phyloP scores from a whole-genome alignment of 64 coral and sea anemone species.

The Acropora yongei region DNA sequence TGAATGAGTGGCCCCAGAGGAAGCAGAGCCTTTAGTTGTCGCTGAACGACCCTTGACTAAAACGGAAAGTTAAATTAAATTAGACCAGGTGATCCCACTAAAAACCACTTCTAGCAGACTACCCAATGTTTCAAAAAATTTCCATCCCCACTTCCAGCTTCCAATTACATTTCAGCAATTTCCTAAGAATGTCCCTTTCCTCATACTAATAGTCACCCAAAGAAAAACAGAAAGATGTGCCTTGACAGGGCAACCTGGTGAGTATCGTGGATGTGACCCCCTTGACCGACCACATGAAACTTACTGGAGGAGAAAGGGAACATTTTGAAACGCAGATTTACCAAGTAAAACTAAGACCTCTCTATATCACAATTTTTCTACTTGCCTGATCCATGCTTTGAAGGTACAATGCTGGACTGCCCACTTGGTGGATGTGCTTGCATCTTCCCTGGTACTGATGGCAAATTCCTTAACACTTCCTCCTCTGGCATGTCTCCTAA shows the following conservation, averaged over 20 bases:
- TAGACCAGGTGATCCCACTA: neutral
- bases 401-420: slow-evolving; percentile 34
- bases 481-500: slow-evolving; percentile 61
- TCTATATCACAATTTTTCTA: neutral
- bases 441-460: slow-evolving; percentile 38
- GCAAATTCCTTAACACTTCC: slow-evolving; percentile 42
- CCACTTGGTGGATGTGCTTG: slow-evolving; percentile 37
- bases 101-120: neutral
- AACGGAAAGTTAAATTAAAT: neutral
- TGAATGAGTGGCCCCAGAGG: slow-evolving; percentile 56
- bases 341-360: too few relatives aligned
- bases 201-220: too few relatives aligned
- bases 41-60: slow-evolving; percentile 59
- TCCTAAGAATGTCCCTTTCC: too few relatives aligned
- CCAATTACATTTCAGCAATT: too few relatives aligned
- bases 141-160: too few relatives aligned
- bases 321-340: neutral
- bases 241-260: too few relatives aligned
- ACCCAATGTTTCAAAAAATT: too few relatives aligned
- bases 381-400: slow-evolving; percentile 60
- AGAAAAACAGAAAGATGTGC: too few relatives aligned
- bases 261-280: too few relatives aligned
- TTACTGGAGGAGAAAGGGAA: too few relatives aligned
- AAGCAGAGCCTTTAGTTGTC: slow-evolving; percentile 39
- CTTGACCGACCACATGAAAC: too few relatives aligned